Conservation (phyloP, 92 coral and sea anemone genomes). For the Desmophyllum pertusum region DNA sequence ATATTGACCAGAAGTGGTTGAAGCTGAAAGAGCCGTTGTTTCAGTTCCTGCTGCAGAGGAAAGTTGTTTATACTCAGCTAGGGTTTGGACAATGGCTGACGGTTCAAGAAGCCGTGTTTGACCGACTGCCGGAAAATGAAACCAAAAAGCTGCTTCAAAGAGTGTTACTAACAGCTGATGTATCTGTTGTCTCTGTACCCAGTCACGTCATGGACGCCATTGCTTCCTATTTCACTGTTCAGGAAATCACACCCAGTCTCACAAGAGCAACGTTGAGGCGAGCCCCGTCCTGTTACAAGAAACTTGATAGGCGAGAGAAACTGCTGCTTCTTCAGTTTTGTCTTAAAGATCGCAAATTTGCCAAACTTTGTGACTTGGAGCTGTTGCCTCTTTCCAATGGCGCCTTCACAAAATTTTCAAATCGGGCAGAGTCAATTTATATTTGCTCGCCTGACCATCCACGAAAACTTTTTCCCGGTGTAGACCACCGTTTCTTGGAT, state of each 20-base stretch:
- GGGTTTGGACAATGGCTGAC: conserved; percentile 63
- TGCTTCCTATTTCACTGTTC: background rate
- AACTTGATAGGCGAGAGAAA: conserved; percentile 46
- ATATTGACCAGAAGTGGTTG: conserved; percentile 72
- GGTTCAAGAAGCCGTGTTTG: conserved; percentile 40
- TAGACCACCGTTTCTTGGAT: conserved; percentile 60
- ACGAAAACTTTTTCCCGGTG: conserved; percentile 74
- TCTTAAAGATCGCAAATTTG: conserved; percentile 54
- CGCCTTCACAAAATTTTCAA: conserved; percentile 49
- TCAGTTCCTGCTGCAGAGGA: conserved; percentile 11
- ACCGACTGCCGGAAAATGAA: conserved; percentile 20
- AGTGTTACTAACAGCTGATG: conserved; percentile 35
- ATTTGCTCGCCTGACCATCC: conserved; percentile 69
- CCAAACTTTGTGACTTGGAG: conserved; percentile 55
- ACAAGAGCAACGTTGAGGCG: background rate
- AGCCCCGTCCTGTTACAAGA: conserved; percentile 24
- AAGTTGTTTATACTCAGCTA: conserved; percentile 50
- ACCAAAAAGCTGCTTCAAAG: conserved; percentile 38
- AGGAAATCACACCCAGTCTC: conserved; percentile 19
- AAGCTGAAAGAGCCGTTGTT: conserved; percentile 41
- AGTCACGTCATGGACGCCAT: conserved; percentile 55
- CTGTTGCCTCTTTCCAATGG: conserved; percentile 76
- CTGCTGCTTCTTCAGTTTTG: conserved; percentile 65
- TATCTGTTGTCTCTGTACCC: conserved; percentile 67
- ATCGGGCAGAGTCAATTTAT: conserved; percentile 29